Conservation (phyloP, 2,888 invertebrate species). For the Aromia moschata region DNA sequence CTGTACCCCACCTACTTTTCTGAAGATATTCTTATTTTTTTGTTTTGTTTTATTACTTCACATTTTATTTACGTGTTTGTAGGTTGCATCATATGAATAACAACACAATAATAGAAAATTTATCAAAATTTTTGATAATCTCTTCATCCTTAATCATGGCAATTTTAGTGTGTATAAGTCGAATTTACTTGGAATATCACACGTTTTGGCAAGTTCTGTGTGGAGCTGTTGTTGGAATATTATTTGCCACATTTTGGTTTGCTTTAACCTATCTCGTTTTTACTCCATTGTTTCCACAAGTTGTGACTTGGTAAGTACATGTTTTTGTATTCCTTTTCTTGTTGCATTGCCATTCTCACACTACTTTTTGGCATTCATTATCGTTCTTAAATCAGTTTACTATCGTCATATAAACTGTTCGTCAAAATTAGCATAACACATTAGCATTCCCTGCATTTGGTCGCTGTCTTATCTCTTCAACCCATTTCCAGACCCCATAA, state of each 20-base stretch:
- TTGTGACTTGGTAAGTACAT: conserved; percentile 85
- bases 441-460: too few relatives aligned
- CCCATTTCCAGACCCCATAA: too few relatives aligned
- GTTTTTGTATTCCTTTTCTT: too few relatives aligned
- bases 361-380: too few relatives aligned
- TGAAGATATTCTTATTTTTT: too few relatives aligned
- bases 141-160: conserved; percentile 70
- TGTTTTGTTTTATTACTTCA: not conserved
- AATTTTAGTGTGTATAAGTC: conserved; percentile 71
- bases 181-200: conserved; percentile 90
- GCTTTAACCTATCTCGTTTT: conserved; percentile 79
- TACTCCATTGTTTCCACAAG: conserved; percentile 84
- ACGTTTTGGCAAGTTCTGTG: conserved; percentile 82
- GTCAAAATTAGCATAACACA: too few relatives aligned
- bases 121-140: conserved; percentile 76
- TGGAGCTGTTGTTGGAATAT: conserved; percentile 77
- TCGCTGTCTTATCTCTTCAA: too few relatives aligned
- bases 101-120: conserved; percentile 78
- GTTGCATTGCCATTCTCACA: too few relatives aligned
- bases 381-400: too few relatives aligned
- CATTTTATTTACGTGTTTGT: conserved; percentile 8
- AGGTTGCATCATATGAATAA: conserved; percentile 86
- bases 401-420: too few relatives aligned
- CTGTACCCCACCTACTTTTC: too few relatives aligned
- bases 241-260: conserved; percentile 85